Evolutionary conservation across 2,113 vertebrate species (phyloP).

Genomic region (Australoheros scitulus): DNA sequence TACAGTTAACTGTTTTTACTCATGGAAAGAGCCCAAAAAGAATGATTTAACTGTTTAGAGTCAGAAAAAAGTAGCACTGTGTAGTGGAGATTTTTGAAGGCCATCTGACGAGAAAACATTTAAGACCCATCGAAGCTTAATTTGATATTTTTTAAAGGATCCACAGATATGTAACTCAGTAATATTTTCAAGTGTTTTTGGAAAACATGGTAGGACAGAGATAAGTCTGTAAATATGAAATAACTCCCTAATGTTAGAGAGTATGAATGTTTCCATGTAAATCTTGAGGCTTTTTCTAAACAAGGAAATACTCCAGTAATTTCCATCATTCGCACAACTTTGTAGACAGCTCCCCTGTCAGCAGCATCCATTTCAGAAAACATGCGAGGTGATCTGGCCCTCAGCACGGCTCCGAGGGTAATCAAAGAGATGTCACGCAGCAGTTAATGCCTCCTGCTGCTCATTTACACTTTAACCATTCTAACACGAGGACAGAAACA

Average conservation of each 20-base stretch:
- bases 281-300: neutral
- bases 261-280: too few species aligned
- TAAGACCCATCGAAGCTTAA: too few species aligned
- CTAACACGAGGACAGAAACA: conserved; percentile 29
- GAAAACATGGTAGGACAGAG: too few species aligned
- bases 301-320: neutral
- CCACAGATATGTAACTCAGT: too few species aligned
- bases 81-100: too few species aligned
- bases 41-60: neutral
- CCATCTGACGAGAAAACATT: too few species aligned
- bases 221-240: too few species aligned
- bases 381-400: conserved; percentile 34
- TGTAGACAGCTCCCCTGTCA: conserved; percentile 16
- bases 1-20: neutral
- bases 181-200: too few species aligned
- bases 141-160: too few species aligned
- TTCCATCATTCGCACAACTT: neutral
- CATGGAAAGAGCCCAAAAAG: neutral
- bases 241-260: too few species aligned
- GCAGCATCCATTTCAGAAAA: conserved; percentile 37
- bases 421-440: conserved; percentile 49
- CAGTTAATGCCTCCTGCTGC: conserved; percentile 43
- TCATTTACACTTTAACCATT: conserved; percentile 47
- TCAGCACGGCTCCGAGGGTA: conserved; percentile 19
- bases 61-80: neutral